phyloP scores from a whole-genome alignment of 2,797 vertebrate species.

The Aldrovandia affinis region DNA sequence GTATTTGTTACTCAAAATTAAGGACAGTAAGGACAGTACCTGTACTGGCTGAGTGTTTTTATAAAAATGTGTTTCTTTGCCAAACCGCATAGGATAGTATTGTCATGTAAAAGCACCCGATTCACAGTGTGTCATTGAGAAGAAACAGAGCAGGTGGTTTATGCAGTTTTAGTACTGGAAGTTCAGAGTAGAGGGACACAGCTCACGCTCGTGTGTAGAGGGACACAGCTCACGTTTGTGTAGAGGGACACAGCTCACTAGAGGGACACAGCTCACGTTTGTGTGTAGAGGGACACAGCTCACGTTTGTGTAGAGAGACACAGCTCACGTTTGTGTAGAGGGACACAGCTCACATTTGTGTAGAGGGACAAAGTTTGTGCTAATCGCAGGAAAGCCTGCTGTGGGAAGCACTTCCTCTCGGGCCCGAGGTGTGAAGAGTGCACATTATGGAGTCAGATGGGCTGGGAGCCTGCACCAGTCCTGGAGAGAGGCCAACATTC shows the following conservation, averaged over 20 bases:
- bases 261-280: not conserved
- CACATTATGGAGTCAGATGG: slow-evolving; percentile 2
- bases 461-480: not conserved
- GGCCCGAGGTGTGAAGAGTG: not conserved
- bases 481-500: not conserved
- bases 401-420: not conserved
- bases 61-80: too few relatives aligned
- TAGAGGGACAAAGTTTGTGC: not conserved
- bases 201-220: too few relatives aligned
- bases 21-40: too few relatives aligned
- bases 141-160: too few relatives aligned
- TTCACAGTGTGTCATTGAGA: too few relatives aligned
- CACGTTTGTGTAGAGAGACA: not conserved
- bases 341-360: not conserved
- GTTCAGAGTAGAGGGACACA: too few relatives aligned
- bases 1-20: too few relatives aligned
- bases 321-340: not conserved
- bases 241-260: not conserved
- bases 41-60: not conserved
- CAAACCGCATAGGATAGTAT: too few relatives aligned
- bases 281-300: not conserved
- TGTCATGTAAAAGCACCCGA: too few relatives aligned
- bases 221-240: too few relatives aligned
- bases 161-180: too few relatives aligned
- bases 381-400: not conserved